Percentiles rank a stretch among this genome's conserved stretches.
Conservation (phyloP, 2,113 vertebrate species). For the Pelusios castaneus region DNA sequence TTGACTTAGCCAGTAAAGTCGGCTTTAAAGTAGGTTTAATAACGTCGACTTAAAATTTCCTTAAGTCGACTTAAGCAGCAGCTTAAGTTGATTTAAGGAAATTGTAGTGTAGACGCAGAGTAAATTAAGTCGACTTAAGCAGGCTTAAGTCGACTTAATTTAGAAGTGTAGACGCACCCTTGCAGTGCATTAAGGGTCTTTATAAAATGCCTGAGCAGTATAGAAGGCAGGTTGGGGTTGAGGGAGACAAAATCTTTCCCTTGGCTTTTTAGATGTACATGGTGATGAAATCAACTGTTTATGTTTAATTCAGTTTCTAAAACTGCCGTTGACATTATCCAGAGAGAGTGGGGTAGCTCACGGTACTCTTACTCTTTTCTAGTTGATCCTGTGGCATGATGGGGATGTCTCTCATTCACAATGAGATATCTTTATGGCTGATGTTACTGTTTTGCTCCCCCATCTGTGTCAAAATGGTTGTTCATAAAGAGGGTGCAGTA, state of each 20-base stretch:
- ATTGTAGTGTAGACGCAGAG: too few species aligned
- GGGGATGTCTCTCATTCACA: not conserved
- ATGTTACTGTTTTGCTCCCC: not conserved
- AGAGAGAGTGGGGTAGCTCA: not conserved
- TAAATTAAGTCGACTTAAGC: too few species aligned
- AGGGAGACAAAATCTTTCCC: not conserved
- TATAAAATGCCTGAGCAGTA: not conserved
- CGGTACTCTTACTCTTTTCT: not conserved
- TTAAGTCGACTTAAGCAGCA: too few species aligned
- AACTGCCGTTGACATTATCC: not conserved
- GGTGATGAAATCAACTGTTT: not conserved
- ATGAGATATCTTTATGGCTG: not conserved
- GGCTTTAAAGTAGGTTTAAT: too few species aligned
- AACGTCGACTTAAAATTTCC: too few species aligned
- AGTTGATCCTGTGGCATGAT: not conserved
- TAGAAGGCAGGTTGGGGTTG: not conserved
- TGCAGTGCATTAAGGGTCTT: not conserved
- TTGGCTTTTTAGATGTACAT: not conserved
- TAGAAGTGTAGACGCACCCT: too few species aligned
- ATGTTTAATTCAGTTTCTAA: slow-evolving; percentile 4
- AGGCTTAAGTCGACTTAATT: too few species aligned
- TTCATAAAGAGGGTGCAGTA: not conserved
- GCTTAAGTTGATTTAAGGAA: too few species aligned
- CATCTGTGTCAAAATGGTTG: not conserved
- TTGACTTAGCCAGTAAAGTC: too few species aligned